phyloP scores from a whole-genome alignment of 2,888 invertebrate genomes.

The Frankliniella intonsa region DNA sequence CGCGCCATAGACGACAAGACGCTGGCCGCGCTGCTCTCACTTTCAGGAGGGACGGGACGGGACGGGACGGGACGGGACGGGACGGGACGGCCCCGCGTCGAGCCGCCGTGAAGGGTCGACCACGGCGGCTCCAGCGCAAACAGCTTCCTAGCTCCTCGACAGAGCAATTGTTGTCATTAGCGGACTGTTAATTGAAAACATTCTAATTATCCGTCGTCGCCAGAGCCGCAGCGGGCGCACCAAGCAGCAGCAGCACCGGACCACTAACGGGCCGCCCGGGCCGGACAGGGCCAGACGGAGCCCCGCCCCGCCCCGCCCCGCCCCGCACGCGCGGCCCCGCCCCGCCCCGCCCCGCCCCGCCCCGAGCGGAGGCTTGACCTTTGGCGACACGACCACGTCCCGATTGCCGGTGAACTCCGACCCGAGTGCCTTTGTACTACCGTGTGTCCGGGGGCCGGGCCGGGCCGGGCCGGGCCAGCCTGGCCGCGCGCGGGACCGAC shows the following conservation, averaged over 20 bases:
- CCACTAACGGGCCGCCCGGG: neutral
- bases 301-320: neutral
- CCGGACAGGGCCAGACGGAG: neutral
- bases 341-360: too few relatives aligned
- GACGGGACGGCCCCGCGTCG: too few relatives aligned
- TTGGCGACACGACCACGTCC: constrained; percentile 18
- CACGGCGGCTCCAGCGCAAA: neutral
- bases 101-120: neutral
- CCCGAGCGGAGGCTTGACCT: neutral
- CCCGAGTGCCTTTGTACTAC: constrained; percentile 9
- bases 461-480: neutral
- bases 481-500: neutral
- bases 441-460: neutral
- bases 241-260: neutral
- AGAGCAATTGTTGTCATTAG: neutral
- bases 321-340: neutral
- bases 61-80: too few relatives aligned
- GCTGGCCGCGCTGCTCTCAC: neutral
- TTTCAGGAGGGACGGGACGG: too few relatives aligned
- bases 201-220: constrained; percentile 20
- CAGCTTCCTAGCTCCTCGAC: neutral
- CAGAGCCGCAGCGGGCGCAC: neutral
- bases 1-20: neutral
- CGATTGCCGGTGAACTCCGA: constrained; percentile 14
- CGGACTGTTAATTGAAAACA: constrained; percentile 26